Evolutionary conservation across 2,888 invertebrate species (phyloP).

Genomic region (Griposia aprilina): DNA sequence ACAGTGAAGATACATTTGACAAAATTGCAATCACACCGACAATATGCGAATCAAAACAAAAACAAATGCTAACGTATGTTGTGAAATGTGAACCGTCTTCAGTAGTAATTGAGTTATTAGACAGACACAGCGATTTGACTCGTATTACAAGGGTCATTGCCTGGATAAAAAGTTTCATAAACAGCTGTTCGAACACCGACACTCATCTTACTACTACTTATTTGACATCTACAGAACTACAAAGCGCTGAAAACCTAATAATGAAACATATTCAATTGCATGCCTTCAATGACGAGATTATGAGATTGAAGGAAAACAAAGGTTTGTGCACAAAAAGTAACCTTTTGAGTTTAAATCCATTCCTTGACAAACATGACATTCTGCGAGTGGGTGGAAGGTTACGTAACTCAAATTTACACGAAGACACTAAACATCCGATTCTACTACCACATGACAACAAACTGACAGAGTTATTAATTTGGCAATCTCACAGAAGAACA

Average conservation of each 20-base stretch:
- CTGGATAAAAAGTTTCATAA: too few relatives aligned
- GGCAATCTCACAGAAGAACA: too few relatives aligned
- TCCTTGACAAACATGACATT: not conserved
- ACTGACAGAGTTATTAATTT: too few relatives aligned
- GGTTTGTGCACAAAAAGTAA: not conserved
- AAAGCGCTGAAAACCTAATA: not conserved
- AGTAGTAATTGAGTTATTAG: conserved; percentile 17
- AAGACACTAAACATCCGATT: not conserved
- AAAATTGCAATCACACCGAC: conserved; percentile 6
- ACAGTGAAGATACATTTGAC: not conserved
- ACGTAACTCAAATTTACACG: not conserved
- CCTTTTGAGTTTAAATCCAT: conserved; percentile 13
- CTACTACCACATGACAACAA: not conserved
- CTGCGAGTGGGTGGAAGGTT: too few relatives aligned
- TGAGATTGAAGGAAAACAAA: conserved; percentile 1
- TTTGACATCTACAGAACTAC: too few relatives aligned
- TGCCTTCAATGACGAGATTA: conserved; percentile 9
- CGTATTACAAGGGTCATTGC: conserved; percentile 10
- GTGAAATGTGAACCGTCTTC: conserved; percentile 14
- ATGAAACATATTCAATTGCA: conserved; percentile 10
- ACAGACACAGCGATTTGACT: conserved; percentile 2
- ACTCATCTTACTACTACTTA: too few relatives aligned
- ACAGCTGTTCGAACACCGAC: too few relatives aligned
- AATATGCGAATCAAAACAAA: conserved; percentile 22
- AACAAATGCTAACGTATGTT: conserved; percentile 14